A percentile compares a stretch with the other conserved stretches of the same genome.
Evolutionary conservation across 2,113 vertebrate genomes (phyloP).

Genomic region (Chlorodrepanis virens): DNA sequence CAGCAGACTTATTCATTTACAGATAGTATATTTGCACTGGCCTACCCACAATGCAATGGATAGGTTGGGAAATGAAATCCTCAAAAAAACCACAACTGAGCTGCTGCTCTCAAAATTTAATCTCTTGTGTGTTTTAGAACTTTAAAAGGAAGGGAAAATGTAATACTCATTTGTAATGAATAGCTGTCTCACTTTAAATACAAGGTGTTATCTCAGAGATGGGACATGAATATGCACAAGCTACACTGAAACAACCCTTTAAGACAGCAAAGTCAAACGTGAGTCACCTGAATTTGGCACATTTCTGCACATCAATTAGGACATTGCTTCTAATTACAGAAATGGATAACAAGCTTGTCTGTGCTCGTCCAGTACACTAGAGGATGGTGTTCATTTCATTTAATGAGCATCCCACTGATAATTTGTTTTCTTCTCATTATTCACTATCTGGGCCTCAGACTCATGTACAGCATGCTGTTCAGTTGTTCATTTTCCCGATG

Average conservation of each 20-base stretch:
- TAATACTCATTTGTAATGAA: background rate
- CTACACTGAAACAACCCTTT: background rate
- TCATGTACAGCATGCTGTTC: slow-evolving; percentile 40
- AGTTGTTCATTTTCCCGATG: background rate
- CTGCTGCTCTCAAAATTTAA: slow-evolving; percentile 7
- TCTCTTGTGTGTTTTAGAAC: background rate
- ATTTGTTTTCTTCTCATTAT: slow-evolving; percentile 57
- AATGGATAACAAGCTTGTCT: slow-evolving; percentile 9
- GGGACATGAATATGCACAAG: background rate
- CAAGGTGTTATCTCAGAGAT: background rate
- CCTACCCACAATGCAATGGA: background rate
- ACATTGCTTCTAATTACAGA: slow-evolving; percentile 8
- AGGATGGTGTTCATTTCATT: slow-evolving; percentile 20
- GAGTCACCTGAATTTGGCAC: background rate
- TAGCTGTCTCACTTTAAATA: background rate
- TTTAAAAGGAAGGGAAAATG: background rate
- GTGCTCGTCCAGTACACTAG: background rate
- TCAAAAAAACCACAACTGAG: background rate
- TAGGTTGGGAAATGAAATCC: background rate
- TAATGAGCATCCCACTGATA: slow-evolving; percentile 53
- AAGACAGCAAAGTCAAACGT: background rate
- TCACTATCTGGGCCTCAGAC: slow-evolving; percentile 4
- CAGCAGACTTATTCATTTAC: slow-evolving; percentile 30
- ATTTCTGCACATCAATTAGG: background rate
- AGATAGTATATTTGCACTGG: slow-evolving; percentile 44